Evolutionary conservation across 1,140 invertebrate genomes (phyloP), one percentile per base, ranked within the genome.

Genomic region (Macrocentrus cingulum): DNA sequence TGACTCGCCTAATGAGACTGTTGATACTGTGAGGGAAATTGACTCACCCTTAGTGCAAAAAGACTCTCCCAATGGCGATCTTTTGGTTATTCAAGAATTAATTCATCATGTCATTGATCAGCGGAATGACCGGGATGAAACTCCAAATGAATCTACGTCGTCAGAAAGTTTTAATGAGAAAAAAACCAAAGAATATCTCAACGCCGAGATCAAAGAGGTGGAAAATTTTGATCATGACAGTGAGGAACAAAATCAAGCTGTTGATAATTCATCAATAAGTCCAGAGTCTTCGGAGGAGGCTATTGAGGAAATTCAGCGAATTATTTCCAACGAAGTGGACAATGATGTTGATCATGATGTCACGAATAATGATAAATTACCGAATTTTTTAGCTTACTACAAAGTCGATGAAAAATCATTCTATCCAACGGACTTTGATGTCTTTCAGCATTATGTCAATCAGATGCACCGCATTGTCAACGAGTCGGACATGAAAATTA

Each of bases 41-140:
- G 48, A n/a, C n/a, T n/a, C n/a, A n/a, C n/a, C n/a, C n/a, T n/a
- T n/a, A n/a, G n/a, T n/a, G n/a, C n/a, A n/a, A n/a, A n/a, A 48
- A 16, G 48, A 11, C 19, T 20, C 36, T 32, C 20, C 29, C 19
- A 37, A 9, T 46, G 45, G 42, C 22, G n/a, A 25, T 0, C 7
- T 22, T 16, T 20, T 57, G 15, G 37, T 72, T 1, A 56, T 78
- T 9, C 54, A 57, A 3, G 75, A 76, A 59, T 13, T 79, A 0
- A 64, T 80, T 9, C 70, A 76, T 49, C 74, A 73, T 29, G 42
- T 80, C 25, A 51, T 76, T 9, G 64, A 74, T 25, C 63, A 50
- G 49, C 56, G 39, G 18, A 50, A 1, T 9, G 6, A 41, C 49
- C 37, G 13, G 8, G 11, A 51, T 64, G 23, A 5, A 11, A 42